phyloP scores from a whole-genome alignment of 1,140 invertebrate species.

The Amyelois transitella region DNA sequence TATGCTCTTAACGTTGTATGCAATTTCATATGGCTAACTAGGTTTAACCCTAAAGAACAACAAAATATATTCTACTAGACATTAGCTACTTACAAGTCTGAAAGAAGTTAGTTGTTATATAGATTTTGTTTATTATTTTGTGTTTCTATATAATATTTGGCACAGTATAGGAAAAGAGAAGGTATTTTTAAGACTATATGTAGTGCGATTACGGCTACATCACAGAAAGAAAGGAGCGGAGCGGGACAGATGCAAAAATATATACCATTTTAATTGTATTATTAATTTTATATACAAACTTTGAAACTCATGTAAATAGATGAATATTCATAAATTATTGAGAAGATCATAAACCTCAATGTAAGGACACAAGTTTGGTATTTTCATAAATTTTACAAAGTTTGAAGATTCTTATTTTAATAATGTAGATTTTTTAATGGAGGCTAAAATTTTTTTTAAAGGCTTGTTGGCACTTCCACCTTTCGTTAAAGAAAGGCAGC shows the following conservation, averaged over 20 bases:
- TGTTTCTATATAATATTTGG: conserved; percentile 55
- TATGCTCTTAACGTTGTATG: too few species aligned
- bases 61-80: background rate
- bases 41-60: background rate
- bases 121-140: background rate
- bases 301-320: too few species aligned
- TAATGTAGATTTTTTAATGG: too few species aligned
- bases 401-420: too few species aligned
- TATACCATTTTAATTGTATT: conserved; percentile 40
- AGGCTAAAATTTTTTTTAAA: conserved; percentile 12
- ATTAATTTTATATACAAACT: too few species aligned
- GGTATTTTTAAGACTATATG: conserved; percentile 44
- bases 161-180: conserved; percentile 57
- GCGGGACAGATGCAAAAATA: conserved; percentile 68
- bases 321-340: too few species aligned
- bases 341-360: too few species aligned
- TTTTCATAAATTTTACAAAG: too few species aligned
- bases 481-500: background rate
- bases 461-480: too few species aligned
- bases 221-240: conserved; percentile 69
- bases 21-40: background rate
- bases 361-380: too few species aligned
- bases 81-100: background rate
- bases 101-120: background rate
- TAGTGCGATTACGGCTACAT: conserved; percentile 64